Base-by-base conservation (phyloP, 2,888 invertebrate species). In the Unio pictorum region DNA sequence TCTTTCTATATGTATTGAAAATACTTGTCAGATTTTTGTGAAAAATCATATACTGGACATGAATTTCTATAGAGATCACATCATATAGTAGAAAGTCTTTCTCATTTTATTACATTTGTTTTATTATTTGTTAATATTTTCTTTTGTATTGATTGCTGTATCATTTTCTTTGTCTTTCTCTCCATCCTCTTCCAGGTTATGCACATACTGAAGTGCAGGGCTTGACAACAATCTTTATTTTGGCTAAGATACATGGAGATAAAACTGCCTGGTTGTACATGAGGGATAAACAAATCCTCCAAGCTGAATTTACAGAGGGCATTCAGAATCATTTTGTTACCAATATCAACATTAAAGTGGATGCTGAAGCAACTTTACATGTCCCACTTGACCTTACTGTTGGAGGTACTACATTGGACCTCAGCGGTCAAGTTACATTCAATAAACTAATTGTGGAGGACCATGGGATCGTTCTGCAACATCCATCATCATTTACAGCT, bases 381-480 rank as follows among this genome's bases (percentile, higher is more conserved):
- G 81, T 82, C 4, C 83, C 84, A 8, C 71, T 78, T 3, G 78
- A 79, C 60, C 67, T 85, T 56, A 81, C 75, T 57, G 79, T 84
- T 28, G 82, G 76, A 57, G 82, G 83, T 8, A 80, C 80, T 0
- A 73, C 69, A 4, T 56, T 84, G 4, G 69, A 77, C 8, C 71
- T 84, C 7, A 72, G 69, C 15, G 85, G 85, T 8, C 73, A 73
- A 45, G 81, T 82, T 30, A 84, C 85, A 5, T 83, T 84, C 66
- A 83, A 80, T 61, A 76, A 81, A 59, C 67, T 85, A 8, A 72
- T 81, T n/a, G 73, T 83, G 26, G 83, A 84, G 68, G 70, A 79
- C 56, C 76, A 75, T 28, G 84, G 80, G 4, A 64, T 63, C 4
- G 74, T 85, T 3, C 61, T 68, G 54, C 72, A 83, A 17, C 71